Base-by-base conservation (phyloP, 2,797 vertebrate species). In the Eulemur albifrons region DNA sequence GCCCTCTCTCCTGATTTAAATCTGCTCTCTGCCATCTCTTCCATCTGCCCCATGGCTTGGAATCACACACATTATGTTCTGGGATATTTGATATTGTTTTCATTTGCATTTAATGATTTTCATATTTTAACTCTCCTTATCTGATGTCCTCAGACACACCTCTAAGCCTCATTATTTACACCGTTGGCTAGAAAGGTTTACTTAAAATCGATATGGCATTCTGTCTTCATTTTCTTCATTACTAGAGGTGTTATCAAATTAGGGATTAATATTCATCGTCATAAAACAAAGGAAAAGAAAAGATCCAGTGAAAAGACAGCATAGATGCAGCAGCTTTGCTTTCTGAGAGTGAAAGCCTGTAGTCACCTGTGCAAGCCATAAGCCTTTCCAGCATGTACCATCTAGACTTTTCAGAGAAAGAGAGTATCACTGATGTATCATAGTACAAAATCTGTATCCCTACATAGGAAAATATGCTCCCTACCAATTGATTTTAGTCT, bases 31-130 rank as follows among this genome's bases (percentile, higher is more conserved):
- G 72, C 21, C 32, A 20, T 90, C 15, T 95, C 63, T 90, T 79
- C 43, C 61, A 40, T 30, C 48, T 73, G 52, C 21, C 9, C 6
- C 11, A 0, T 82, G 81, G 30, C 18, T 93, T 88, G 32, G 48
- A 92, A 84, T 77, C 72, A 45, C 20, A 38, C 73, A 45, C 40
- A 23, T 92, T 57, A 63, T 75, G 11, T 87, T 94, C 88, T 90
- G 57, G 8, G 77, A 59, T 93, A 69, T 67, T 35, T 77, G 40
- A 95, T 48, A 77, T 77, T 88, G 50, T 88, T 92, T 94, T 86
- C 61, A 45, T 57, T 89, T 89, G 32, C 27, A 54, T 82, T 69
- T 69, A 18, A 75, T 92, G 43, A 82, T 90, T 94, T 82, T 94
- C 45, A 43, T 79, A 69, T 52, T 75, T 27, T 77, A 79, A 72